phyloP scores from a whole-genome alignment of 2,888 invertebrate genomes.

The Habrosyne pyritoides region DNA sequence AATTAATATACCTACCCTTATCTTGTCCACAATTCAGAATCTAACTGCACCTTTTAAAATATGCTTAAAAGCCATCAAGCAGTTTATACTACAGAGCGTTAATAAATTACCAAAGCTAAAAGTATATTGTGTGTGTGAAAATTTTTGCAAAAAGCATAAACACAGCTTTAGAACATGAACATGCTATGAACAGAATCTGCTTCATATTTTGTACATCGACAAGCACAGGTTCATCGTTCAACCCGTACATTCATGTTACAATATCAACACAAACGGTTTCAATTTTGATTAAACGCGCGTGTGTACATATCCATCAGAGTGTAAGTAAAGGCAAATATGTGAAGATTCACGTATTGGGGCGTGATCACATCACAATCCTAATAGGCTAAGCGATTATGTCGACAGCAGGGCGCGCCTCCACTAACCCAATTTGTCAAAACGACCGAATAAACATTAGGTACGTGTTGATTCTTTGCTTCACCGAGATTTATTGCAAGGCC shows the following conservation, averaged over 20 bases:
- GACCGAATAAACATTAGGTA: slow-evolving; percentile 61
- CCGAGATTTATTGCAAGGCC: slow-evolving; percentile 67
- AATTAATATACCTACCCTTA: too few relatives aligned
- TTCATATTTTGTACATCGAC: neutral
- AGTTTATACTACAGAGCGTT: too few relatives aligned
- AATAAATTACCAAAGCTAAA: too few relatives aligned
- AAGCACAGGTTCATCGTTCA: neutral
- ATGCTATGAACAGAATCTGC: too few relatives aligned
- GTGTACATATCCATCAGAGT: slow-evolving; percentile 48
- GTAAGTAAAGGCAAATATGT: slow-evolving; percentile 64
- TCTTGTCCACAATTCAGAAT: too few relatives aligned
- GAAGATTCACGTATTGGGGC: slow-evolving; percentile 57
- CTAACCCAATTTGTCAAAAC: slow-evolving; percentile 77
- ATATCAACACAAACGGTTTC: slow-evolving; percentile 43
- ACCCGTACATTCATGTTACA: slow-evolving; percentile 24
- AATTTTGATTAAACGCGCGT: slow-evolving; percentile 54
- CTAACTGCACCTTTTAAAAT: too few relatives aligned
- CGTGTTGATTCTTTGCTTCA: slow-evolving; percentile 59
- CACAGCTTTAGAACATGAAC: too few relatives aligned
- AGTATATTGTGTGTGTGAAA: too few relatives aligned
- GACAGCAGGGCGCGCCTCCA: slow-evolving; percentile 59
- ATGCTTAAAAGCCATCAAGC: too few relatives aligned
- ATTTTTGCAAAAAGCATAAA: too few relatives aligned
- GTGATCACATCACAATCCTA: slow-evolving; percentile 66
- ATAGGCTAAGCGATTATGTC: slow-evolving; percentile 72